Evolutionary conservation across 2,797 vertebrate genomes (phyloP).

Genomic region (Threskiornis aethiopicus): DNA sequence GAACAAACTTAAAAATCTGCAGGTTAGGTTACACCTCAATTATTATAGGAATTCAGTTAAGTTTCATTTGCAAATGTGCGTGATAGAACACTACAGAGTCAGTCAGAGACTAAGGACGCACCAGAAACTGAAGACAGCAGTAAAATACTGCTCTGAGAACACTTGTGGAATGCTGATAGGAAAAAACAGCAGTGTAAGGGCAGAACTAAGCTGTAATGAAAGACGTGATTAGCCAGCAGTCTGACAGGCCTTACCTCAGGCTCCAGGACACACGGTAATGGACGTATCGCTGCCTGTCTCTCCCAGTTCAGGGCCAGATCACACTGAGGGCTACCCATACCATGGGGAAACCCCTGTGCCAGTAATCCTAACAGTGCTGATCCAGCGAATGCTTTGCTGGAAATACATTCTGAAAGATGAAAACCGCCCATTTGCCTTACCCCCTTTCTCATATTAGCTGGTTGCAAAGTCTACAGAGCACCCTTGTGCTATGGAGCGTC

Average conservation of each 20-base stretch:
- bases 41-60: not conserved
- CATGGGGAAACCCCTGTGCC: not conserved
- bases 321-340: accelerated
- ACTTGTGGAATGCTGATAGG: not conserved
- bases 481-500: accelerated
- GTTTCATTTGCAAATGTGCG: not conserved
- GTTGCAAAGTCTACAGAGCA: not conserved
- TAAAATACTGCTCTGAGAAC: not conserved
- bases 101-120: not conserved
- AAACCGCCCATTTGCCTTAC: accelerated
- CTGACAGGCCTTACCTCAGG: accelerated
- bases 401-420: not conserved
- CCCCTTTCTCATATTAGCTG: accelerated
- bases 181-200: not conserved
- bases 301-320: not conserved
- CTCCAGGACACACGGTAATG: not conserved
- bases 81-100: not conserved
- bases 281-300: accelerated
- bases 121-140: not conserved
- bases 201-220: not conserved
- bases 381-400: not conserved
- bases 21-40: not conserved
- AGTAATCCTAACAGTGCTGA: not conserved
- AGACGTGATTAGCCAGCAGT: not conserved
- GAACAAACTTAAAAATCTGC: not conserved